phyloP scores from a whole-genome alignment of 2,888 invertebrate species.

The Pteria penguin region DNA sequence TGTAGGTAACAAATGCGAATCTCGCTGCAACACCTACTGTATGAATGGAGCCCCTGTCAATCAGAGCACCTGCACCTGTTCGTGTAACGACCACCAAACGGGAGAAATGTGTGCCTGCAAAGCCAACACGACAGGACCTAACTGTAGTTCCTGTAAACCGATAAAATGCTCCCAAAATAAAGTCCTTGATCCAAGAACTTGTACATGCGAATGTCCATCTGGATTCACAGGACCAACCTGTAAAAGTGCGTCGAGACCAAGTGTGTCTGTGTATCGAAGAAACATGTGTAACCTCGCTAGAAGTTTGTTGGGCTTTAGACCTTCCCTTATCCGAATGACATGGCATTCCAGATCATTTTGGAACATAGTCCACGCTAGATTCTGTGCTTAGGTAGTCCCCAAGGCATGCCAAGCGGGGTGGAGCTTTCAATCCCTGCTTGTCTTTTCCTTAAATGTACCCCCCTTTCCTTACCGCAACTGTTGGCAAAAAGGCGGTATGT shows the following conservation, averaged over 20 bases:
- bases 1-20: conserved; percentile 36
- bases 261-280: not conserved
- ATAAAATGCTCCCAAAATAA: conserved; percentile 35
- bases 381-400: too few species aligned
- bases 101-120: conserved; percentile 41
- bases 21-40: conserved; percentile 43
- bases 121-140: conserved; percentile 37
- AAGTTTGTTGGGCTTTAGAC: too few species aligned
- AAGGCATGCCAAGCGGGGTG: too few species aligned
- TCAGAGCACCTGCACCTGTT: conserved; percentile 36
- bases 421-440: too few species aligned
- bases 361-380: too few species aligned
- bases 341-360: too few species aligned
- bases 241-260: conserved; percentile 19
- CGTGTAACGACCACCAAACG: conserved; percentile 40
- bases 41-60: conserved; percentile 39
- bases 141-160: conserved; percentile 40
- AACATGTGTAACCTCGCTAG: too few species aligned
- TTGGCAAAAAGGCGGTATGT: too few species aligned
- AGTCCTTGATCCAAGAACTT: conserved; percentile 28
- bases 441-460: too few species aligned
- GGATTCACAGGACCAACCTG: conserved; percentile 41
- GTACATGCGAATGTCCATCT: conserved; percentile 38
- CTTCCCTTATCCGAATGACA: too few species aligned
- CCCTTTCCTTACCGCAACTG: too few species aligned